A percentile compares a stretch with the other conserved stretches of the same genome.
phyloP scores from a whole-genome alignment of 2,888 invertebrate genomes.

The Cantharis rustica region DNA sequence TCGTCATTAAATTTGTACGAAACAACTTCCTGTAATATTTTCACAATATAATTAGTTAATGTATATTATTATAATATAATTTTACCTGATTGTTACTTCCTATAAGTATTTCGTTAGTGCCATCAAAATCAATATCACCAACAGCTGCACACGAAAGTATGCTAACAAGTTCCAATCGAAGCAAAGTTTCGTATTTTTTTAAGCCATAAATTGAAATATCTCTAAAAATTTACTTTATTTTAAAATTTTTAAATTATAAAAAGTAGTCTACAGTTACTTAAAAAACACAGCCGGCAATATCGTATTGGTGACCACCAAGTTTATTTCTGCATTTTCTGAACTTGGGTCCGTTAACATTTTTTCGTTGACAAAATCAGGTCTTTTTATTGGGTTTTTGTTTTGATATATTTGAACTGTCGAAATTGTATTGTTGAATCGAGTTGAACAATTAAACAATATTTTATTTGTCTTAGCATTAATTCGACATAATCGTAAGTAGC shows the following conservation, averaged over 20 bases:
- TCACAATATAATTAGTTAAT: background rate
- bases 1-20: conserved; percentile 57
- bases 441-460: conserved; percentile 58
- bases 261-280: conserved; percentile 52
- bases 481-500: conserved; percentile 60
- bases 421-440: conserved; percentile 62
- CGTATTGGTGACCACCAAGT: conserved; percentile 63
- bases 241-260: background rate
- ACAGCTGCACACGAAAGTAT: conserved; percentile 65
- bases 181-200: conserved; percentile 54
- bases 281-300: conserved; percentile 63
- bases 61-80: too few species aligned
- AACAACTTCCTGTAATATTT: conserved; percentile 56
- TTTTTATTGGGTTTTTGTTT: conserved; percentile 38
- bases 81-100: conserved; percentile 69
- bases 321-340: conserved; percentile 45
- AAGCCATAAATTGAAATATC: conserved; percentile 59
- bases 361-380: conserved; percentile 42
- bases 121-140: conserved; percentile 74
- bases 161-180: conserved; percentile 62
- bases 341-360: conserved; percentile 24
- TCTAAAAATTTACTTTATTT: conserved; percentile 46
- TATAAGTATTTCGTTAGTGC: conserved; percentile 68
- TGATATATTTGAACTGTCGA: conserved; percentile 60
- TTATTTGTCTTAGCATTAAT: conserved; percentile 58